phyloP scores from a whole-genome alignment of 2,888 invertebrate genomes.

The Germaria angustata region DNA sequence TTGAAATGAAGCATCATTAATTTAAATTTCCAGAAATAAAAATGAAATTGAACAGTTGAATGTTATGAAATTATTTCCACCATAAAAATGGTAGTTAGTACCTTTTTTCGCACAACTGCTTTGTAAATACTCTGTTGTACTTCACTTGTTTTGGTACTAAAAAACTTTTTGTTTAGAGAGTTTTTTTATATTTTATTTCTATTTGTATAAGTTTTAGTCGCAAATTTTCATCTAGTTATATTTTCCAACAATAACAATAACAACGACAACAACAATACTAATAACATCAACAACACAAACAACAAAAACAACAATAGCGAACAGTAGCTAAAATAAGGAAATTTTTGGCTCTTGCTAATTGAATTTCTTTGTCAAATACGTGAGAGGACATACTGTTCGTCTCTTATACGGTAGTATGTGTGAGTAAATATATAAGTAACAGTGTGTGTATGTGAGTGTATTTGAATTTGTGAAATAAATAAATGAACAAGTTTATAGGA shows the following conservation, averaged over 20 bases:
- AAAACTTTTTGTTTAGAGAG: not conserved
- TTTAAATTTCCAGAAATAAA: too few species aligned
- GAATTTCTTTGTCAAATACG: constrained; percentile 67
- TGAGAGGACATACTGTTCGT: constrained; percentile 56
- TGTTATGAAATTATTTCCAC: too few species aligned
- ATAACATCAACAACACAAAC: constrained; percentile 15
- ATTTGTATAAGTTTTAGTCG: constrained; percentile 17
- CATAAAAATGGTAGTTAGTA: not conserved
- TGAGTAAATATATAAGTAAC: too few species aligned
- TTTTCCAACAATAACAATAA: constrained; percentile 19
- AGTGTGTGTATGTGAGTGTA: not conserved
- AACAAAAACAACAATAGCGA: not conserved
- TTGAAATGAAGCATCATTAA: too few species aligned
- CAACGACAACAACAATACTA: not conserved
- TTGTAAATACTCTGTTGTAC: not conserved
- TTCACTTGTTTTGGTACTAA: constrained; percentile 4
- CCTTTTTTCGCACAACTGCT: not conserved
- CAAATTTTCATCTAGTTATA: constrained; percentile 58
- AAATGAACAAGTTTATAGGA: not conserved
- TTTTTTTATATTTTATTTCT: not conserved
- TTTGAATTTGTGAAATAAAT: not conserved
- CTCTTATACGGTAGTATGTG: not conserved
- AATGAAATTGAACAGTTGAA: too few species aligned
- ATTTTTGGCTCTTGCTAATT: constrained; percentile 61
- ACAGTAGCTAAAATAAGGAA: constrained; percentile 37